A percentile compares a stretch with the other conserved stretches of the same genome.
These are phyloP conservation scores for Phrynocephalus guinanensis DNA, from an alignment of 2,797 vertebrate genomes.

Conservation along the genomic window DNA sequence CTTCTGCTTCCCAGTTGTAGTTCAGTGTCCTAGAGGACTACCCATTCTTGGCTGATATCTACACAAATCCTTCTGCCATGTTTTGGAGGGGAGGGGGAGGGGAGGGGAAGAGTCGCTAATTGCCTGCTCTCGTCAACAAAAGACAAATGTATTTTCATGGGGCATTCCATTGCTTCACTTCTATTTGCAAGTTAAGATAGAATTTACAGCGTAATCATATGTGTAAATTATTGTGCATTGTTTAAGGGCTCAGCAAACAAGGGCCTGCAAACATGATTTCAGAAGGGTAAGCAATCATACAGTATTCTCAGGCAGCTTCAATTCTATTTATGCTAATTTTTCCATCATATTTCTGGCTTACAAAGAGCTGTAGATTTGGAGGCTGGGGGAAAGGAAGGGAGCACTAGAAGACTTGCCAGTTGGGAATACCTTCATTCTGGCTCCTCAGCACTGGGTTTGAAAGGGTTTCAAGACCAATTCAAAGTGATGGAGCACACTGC, in stretches of 20 bases:
- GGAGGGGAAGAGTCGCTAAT: conserved; percentile 24
- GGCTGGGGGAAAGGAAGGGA: neutral
- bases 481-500: neutral
- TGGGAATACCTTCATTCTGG: neutral
- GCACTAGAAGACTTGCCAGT: neutral
- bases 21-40: conserved; percentile 37
- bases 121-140: conserved; percentile 24
- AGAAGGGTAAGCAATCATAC: conserved; percentile 20
- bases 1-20: neutral
- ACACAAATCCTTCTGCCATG: conserved; percentile 18
- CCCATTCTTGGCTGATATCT: conserved; percentile 36
- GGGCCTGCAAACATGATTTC: conserved; percentile 25
- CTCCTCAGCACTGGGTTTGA: neutral
- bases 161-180: conserved; percentile 10
- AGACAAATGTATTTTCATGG: conserved; percentile 30
- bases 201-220: neutral
- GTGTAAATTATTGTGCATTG: conserved; percentile 3
- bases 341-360: conserved; percentile 8
- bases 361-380: neutral
- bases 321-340: fast-evolving
- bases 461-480: neutral
- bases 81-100: conserved; percentile 2
- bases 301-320: fast-evolving
- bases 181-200: conserved; percentile 41
- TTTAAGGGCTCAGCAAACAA: conserved; percentile 4